Evolutionary conservation across 2,888 invertebrate species (phyloP).

Genomic region (Lithophane semibrunnea): DNA sequence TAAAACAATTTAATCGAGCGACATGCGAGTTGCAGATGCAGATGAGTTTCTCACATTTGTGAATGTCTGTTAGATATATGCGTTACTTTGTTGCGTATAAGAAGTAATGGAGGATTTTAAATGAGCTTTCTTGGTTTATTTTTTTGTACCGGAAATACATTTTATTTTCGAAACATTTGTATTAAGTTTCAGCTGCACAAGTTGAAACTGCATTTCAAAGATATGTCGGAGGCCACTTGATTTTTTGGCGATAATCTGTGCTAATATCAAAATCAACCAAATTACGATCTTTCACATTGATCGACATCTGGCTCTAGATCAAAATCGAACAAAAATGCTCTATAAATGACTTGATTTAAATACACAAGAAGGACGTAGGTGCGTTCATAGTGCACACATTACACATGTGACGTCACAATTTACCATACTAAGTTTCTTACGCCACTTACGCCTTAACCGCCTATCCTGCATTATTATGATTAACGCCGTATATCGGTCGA

Average conservation of each 20-base stretch:
- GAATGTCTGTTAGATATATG: constrained; percentile 56
- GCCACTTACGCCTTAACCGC: constrained; percentile 40
- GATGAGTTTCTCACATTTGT: constrained; percentile 80
- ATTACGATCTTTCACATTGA: background rate
- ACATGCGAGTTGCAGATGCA: constrained; percentile 80
- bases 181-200: background rate
- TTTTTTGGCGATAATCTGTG: background rate
- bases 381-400: background rate
- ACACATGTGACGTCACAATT: constrained; percentile 21
- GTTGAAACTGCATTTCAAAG: background rate
- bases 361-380: background rate
- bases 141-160: background rate
- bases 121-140: constrained; percentile 7
- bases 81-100: constrained; percentile 45
- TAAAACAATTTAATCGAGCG: constrained; percentile 86
- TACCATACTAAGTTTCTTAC: constrained; percentile 31
- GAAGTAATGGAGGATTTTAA: constrained; percentile 31
- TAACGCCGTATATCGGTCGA: constrained; percentile 64
- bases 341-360: background rate
- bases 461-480: constrained; percentile 61
- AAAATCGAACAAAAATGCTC: background rate
- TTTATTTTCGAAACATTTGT: background rate
- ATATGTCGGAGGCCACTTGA: background rate
- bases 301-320: background rate
- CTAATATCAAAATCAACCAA: no score